Conservation (phyloP, 2,888 invertebrate genomes). For the Megastigmus dorsalis region DNA sequence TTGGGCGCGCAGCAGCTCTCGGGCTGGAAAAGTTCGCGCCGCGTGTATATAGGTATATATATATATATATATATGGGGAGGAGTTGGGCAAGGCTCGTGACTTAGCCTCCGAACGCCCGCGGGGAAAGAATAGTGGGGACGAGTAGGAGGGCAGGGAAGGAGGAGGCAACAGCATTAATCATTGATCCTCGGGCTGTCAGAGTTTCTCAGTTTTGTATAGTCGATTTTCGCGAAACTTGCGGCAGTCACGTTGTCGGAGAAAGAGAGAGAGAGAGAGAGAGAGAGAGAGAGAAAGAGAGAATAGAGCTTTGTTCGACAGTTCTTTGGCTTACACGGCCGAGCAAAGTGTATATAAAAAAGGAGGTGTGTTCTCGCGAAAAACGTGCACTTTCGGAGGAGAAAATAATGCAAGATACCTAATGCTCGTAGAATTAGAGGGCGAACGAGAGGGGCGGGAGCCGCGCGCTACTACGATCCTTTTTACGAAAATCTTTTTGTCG, state of each 20-base stretch:
- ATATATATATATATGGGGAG: too few relatives aligned
- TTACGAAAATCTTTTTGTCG: too few relatives aligned
- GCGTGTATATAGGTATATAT: too few relatives aligned
- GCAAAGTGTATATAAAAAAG: background rate
- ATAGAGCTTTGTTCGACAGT: slow-evolving; percentile 22
- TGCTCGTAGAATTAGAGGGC: background rate
- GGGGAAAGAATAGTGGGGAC: too few relatives aligned
- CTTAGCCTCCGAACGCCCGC: background rate
- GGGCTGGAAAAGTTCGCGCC: background rate
- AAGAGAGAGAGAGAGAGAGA: too few relatives aligned
- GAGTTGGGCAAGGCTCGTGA: too few relatives aligned
- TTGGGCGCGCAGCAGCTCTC: too few relatives aligned
- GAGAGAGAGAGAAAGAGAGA: too few relatives aligned
- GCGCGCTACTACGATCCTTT: too few relatives aligned
- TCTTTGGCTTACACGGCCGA: background rate
- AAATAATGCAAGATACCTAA: background rate
- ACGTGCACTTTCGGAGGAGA: background rate
- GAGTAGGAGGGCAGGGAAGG: background rate
- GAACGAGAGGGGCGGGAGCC: too few relatives aligned
- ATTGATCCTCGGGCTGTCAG: slow-evolving; percentile 29
- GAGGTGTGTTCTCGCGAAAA: background rate
- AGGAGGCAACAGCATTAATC: slow-evolving; percentile 38
- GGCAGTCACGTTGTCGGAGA: background rate
- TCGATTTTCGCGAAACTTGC: slow-evolving; percentile 3
- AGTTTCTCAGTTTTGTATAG: slow-evolving; percentile 18